Percentiles rank a stretch among this genome's conserved stretches.
Evolutionary conservation across 1,140 invertebrate genomes (phyloP).

Genomic region (fruit fly (Drosophila melanogaster)): Release_6_plus_ISO1_MT NT_033777.3:24709001-24709500

Average conservation of each 20-base stretch:
- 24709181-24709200: constrained; percentile 71
- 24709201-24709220: constrained; percentile 77
- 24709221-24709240: constrained; percentile 74
- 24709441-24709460: constrained; percentile 48
- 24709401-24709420: constrained; percentile 29
- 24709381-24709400: constrained; percentile 70
- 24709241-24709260: constrained; percentile 60
- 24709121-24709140: constrained; percentile 52
- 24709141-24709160: constrained; percentile 71
- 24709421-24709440: constrained; percentile 27
- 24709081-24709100: constrained; percentile 32
- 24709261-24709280: constrained; percentile 35
- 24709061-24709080: constrained; percentile 61
- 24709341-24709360: constrained; percentile 52
- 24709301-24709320: constrained; percentile 8
- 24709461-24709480: constrained; percentile 23
- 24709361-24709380: constrained; percentile 65
- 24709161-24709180: constrained; percentile 59
- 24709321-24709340: constrained; percentile 41
- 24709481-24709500: constrained; percentile 51
- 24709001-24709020: constrained; percentile 1
- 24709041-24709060: constrained; percentile 21
- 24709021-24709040: constrained; percentile 1
- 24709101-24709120: constrained; percentile 35
- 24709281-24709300: constrained; percentile 29